These are phyloP conservation scores for Cotesia vestalis DNA, from an alignment of 1,140 invertebrate species.

Conservation along the genomic window DNA sequence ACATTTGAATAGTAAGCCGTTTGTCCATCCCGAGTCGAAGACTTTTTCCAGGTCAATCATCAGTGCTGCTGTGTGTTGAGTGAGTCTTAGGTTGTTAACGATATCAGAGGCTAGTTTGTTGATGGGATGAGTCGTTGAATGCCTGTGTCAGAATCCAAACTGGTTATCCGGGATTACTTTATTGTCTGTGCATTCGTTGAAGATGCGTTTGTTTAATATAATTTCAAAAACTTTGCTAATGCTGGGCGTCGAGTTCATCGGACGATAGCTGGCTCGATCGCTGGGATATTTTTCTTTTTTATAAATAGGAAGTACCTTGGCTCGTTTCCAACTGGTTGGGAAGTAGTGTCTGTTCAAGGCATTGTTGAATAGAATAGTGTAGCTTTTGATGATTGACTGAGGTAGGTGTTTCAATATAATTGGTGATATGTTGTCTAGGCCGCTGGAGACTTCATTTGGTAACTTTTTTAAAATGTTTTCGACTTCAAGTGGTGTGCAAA, in stretches of 20 bases:
- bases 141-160: no score
- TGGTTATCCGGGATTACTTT: no score
- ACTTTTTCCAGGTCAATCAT: conserved; percentile 25
- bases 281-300: conserved; percentile 39
- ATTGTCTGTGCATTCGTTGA: no score
- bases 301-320: conserved; percentile 38
- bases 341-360: conserved; percentile 36
- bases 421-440: conserved; percentile 31
- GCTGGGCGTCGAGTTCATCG: conserved; percentile 45
- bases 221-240: no score
- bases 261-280: conserved; percentile 34
- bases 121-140: neutral
- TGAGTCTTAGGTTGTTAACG: neutral
- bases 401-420: conserved; percentile 33
- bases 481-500: neutral
- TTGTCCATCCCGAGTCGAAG: conserved; percentile 34
- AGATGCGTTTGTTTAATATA: no score
- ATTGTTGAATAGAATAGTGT: conserved; percentile 32
- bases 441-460: conserved; percentile 32
- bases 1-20: conserved; percentile 41
- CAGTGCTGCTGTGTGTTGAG: neutral
- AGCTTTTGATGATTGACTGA: conserved; percentile 8
- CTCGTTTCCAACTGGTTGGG: conserved; percentile 40
- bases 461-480: conserved; percentile 17
- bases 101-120: conserved; percentile 3